Base-by-base conservation (phyloP, 2,113 vertebrate genomes). In the Trichomycterus rosablanca region DNA sequence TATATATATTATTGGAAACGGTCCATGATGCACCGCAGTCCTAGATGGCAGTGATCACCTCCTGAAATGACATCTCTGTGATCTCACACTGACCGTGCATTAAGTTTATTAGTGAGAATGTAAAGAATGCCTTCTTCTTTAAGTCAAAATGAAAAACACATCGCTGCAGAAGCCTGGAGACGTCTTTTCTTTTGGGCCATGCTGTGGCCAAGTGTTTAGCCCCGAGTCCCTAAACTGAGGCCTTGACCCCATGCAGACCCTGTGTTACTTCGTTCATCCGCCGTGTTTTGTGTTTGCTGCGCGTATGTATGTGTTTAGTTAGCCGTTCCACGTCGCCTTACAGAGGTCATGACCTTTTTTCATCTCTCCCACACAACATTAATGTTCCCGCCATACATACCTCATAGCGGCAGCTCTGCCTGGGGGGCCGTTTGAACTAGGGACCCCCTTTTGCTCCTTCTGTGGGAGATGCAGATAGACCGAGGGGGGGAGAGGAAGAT, bases 311-410 rank as follows among this genome's bases (percentile, higher is more conserved):
- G 77, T 80, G 77, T 85, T 84, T 84, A 79, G 78, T 83, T 83
- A 84, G 70, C 79, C 73, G 63, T 60, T 77, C 66, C 77, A 78
- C 69, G 75, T 77, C 79, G 81, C 78, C 72, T 71, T 74, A 54
- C 66, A 24, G 81, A 79, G 82, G 84, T 82, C 76, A 30, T 28
- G 64, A 86, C 81, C 81, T 69, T 73, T n/a, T 60, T 64, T 65
- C 60, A 53, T 81, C 84, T 84, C 84, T 86, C 82, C 81, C 83
- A 86, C 81, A 84, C 83, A 79, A 73, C 78, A 61, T 72, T 62
- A 74, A 72, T 37, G 52, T 42, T 44, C 39, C 44, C 44, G 53
- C 10, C 48, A 28, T 23, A 15, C 42, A 62, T 64, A 59, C 48
- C 53, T 59, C 72, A 18, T 5, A 23, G 75, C 75, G 67, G 69